phyloP scores from a whole-genome alignment of 2,797 vertebrate species.

The Lepus townsendii region DNA sequence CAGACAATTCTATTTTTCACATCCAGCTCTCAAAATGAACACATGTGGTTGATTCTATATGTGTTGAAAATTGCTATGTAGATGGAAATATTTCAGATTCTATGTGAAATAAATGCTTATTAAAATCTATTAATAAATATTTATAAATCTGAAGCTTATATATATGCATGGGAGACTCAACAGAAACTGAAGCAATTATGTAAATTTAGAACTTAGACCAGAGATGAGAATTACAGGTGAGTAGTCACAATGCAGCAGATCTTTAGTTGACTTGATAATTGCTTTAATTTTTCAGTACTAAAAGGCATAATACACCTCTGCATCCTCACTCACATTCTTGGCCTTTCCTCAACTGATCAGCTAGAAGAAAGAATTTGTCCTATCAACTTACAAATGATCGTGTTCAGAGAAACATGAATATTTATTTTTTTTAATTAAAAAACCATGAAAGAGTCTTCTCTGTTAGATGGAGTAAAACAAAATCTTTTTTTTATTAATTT shows the following conservation, averaged over 20 bases:
- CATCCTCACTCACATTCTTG: background rate
- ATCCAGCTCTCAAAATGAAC: background rate
- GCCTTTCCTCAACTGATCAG: background rate
- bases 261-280: background rate
- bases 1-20: background rate
- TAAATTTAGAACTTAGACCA: background rate
- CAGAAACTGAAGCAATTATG: background rate
- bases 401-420: background rate
- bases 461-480: background rate
- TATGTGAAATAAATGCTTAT: background rate
- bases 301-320: background rate
- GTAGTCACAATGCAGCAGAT: background rate
- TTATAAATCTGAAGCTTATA: background rate
- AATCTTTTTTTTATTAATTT: background rate
- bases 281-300: background rate
- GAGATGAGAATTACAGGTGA: background rate
- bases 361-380: background rate
- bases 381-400: background rate
- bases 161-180: background rate
- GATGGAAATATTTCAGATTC: background rate
- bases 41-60: background rate
- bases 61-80: background rate
- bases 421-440: slow-evolving; percentile 23
- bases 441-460: slow-evolving; percentile 4
- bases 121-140: background rate